Conservation (phyloP, 2,797 vertebrate genomes). For the Crax fasciolata region DNA sequence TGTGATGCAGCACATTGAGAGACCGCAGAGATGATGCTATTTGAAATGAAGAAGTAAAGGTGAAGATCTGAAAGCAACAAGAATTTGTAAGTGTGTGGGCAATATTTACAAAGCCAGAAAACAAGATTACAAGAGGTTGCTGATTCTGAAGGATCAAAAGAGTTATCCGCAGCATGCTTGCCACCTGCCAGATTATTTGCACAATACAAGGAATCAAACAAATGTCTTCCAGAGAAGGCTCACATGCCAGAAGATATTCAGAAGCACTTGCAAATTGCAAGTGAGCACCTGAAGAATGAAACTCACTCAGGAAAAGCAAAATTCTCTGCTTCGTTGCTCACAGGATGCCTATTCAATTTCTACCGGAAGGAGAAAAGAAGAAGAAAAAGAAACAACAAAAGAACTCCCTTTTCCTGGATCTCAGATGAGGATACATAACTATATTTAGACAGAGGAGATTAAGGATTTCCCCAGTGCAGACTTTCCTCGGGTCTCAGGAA, state of each 20-base stretch:
- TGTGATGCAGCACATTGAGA: not conserved
- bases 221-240: not conserved
- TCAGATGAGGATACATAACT: not conserved
- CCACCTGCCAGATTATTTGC: not conserved
- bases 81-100: not conserved
- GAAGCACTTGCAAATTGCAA: not conserved
- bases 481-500: not conserved
- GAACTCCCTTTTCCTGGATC: not conserved
- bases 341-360: not conserved
- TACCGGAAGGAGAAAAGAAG: not conserved
- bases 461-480: not conserved
- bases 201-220: not conserved
- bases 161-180: not conserved
- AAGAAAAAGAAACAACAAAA: not conserved
- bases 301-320: not conserved
- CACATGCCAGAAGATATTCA: not conserved
- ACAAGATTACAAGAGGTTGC: not conserved
- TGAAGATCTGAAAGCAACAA: slow-evolving; percentile 17
- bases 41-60: not conserved
- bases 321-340: not conserved
- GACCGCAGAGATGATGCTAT: not conserved
- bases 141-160: not conserved
- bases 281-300: not conserved
- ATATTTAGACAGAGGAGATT: not conserved
- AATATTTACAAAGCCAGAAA: slow-evolving; percentile 48